Percentiles rank a stretch among this genome's conserved stretches.
Conservation (phyloP, 2,888 invertebrate genomes). For the Neria commutata region DNA sequence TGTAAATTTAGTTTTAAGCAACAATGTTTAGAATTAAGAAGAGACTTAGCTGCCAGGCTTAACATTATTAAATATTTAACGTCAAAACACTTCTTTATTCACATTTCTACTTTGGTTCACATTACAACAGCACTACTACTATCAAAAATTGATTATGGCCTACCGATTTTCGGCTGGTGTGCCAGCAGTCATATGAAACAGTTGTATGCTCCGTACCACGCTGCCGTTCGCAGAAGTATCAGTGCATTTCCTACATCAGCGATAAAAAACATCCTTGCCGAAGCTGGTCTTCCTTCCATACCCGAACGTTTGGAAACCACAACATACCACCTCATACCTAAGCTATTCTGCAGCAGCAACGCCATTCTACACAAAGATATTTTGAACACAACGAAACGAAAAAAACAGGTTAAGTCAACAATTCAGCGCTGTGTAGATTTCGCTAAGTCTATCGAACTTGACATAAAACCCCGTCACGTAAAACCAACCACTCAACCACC, state of each 20-base stretch:
- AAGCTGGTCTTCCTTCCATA: slow-evolving; percentile 10
- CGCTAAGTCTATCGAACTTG: neutral
- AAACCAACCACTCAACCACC: neutral
- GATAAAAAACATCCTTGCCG: slow-evolving; percentile 19
- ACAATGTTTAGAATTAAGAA: slow-evolving; percentile 15
- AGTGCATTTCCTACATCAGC: slow-evolving; percentile 16
- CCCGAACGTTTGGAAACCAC: neutral
- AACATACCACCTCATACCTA: neutral
- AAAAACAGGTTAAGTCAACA: neutral
- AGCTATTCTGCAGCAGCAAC: neutral
- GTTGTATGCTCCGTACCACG: slow-evolving; percentile 11
- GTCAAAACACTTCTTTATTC: slow-evolving; percentile 7
- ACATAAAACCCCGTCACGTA: neutral
- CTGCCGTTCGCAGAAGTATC: slow-evolving; percentile 14
- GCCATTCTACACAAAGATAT: neutral
- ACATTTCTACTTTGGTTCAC: slow-evolving; percentile 1
- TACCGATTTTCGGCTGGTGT: slow-evolving; percentile 16
- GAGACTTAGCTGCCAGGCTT: slow-evolving; percentile 12
- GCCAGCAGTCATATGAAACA: slow-evolving; percentile 1
- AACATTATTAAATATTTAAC: slow-evolving; percentile 16
- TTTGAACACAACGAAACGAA: neutral
- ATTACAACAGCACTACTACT: slow-evolving; percentile 14
- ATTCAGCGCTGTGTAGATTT: neutral
- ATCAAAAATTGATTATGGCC: slow-evolving; percentile 19
- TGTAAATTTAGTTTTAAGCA: slow-evolving; percentile 7